Conservation (phyloP, 2,113 vertebrate genomes). For the human region GRCh38 chr2:59225501-59226000, state of each 20-base stretch:
- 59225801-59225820: neutral
- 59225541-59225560: conserved; percentile 50
- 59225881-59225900: neutral
- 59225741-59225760: neutral
- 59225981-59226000: neutral
- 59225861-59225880: neutral
- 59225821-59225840: neutral
- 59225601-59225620: conserved; percentile 17
- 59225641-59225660: neutral
- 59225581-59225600: conserved; percentile 45
- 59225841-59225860: neutral
- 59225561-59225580: conserved; percentile 36
- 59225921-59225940: neutral
- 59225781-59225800: neutral
- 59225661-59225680: neutral
- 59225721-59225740: neutral
- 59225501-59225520: conserved; percentile 71
- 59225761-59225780: too few species aligned
- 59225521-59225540: conserved; percentile 59
- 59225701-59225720: neutral
- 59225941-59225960: neutral
- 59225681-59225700: neutral
- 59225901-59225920: neutral
- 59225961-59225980: neutral
- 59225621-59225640: conserved; percentile 49